phyloP scores from a whole-genome alignment of 2,113 vertebrate genomes.

The Phalacrocorax pelagicus region DNA sequence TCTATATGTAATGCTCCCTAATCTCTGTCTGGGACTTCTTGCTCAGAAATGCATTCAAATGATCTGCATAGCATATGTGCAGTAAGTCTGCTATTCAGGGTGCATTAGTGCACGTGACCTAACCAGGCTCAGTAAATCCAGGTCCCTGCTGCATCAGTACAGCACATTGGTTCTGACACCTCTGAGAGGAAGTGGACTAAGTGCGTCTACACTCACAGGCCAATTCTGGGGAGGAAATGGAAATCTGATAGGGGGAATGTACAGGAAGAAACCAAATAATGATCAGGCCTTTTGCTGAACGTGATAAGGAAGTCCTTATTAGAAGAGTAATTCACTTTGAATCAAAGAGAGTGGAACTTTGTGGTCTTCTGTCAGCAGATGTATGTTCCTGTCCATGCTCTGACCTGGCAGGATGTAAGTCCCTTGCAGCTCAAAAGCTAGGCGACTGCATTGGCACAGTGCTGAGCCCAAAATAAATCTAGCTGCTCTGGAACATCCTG shows the following conservation, averaged over 20 bases:
- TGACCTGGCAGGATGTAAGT: background rate
- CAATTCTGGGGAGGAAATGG: background rate
- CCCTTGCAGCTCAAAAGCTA: background rate
- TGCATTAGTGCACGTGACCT: background rate
- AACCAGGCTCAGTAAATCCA: fast-evolving
- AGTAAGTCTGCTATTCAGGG: background rate
- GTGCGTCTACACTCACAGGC: background rate
- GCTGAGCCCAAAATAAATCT: conserved; percentile 34
- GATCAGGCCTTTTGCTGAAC: background rate
- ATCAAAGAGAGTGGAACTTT: background rate
- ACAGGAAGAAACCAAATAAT: background rate
- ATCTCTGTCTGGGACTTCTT: background rate
- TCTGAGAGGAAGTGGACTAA: background rate
- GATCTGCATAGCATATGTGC: fast-evolving
- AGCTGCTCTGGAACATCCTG: background rate
- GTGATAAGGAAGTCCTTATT: background rate
- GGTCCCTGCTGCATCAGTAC: background rate
- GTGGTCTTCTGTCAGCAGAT: background rate
- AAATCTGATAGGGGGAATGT: background rate
- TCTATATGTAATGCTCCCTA: background rate
- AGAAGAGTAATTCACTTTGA: background rate
- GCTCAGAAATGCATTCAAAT: background rate
- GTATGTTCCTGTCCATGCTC: background rate
- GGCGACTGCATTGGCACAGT: background rate
- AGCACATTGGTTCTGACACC: background rate